These are phyloP conservation scores for Drosophila pallidifrons DNA, from an alignment of 1,140 invertebrate genomes.

Conservation along the genomic window DNA sequence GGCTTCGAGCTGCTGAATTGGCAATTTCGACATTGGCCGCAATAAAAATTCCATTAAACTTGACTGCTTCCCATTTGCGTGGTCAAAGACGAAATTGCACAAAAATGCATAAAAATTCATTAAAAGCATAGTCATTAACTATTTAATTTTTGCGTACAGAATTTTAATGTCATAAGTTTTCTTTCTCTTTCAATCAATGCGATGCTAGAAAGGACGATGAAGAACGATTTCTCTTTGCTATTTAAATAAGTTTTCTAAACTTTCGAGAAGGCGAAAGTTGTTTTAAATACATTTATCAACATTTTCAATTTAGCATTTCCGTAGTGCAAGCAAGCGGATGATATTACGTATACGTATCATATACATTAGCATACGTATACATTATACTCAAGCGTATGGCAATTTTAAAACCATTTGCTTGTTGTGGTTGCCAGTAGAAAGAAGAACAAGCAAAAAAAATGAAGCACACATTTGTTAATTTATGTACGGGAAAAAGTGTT, in stretches of 20 bases:
- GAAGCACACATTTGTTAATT: slow-evolving; percentile 45
- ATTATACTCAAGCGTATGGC: background rate
- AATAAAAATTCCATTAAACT: slow-evolving; percentile 2
- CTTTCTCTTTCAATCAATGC: background rate
- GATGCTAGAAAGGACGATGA: background rate
- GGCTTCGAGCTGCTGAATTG: slow-evolving; percentile 3
- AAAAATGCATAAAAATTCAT: background rate
- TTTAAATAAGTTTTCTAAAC: background rate
- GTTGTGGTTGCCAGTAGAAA: background rate
- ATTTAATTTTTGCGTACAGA: background rate
- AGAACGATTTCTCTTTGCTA: background rate
- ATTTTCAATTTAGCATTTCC: slow-evolving; percentile 6
- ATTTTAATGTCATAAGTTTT: background rate
- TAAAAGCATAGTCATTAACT: background rate
- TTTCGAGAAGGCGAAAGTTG: background rate
- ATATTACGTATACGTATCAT: slow-evolving; percentile 1
- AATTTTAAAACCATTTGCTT: slow-evolving; percentile 32
- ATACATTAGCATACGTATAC: slow-evolving; percentile 11
- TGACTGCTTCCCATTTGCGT: slow-evolving; percentile 1
- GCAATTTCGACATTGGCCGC: slow-evolving; percentile 1
- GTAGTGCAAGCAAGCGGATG: background rate
- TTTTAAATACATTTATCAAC: slow-evolving; percentile 2
- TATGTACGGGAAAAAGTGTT: slow-evolving; percentile 59
- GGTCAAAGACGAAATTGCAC: background rate
- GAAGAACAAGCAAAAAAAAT: slow-evolving; percentile 22